phyloP scores from a whole-genome alignment of 2,797 vertebrate genomes.

The Mormyrops attenuatus region DNA sequence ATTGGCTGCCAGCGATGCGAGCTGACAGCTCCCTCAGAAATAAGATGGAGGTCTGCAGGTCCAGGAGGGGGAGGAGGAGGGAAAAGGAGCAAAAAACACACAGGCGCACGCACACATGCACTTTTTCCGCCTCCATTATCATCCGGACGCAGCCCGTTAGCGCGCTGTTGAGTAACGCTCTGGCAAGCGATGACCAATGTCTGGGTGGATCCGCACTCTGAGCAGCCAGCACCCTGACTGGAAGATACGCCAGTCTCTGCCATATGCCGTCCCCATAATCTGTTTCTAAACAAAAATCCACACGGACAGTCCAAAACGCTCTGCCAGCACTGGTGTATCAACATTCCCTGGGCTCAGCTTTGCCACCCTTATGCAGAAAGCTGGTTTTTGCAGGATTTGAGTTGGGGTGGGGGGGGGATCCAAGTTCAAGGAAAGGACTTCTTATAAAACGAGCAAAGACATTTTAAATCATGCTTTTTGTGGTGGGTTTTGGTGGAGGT shows the following conservation, averaged over 20 bases:
- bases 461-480: background rate
- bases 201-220: constrained; percentile 29
- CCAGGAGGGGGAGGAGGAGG: constrained; percentile 29
- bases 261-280: constrained; percentile 63
- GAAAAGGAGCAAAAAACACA: constrained; percentile 30
- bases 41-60: constrained; percentile 50
- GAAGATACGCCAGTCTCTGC: constrained; percentile 53
- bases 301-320: constrained; percentile 57
- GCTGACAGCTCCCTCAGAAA: constrained; percentile 69
- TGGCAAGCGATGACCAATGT: constrained; percentile 35
- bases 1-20: constrained; percentile 73
- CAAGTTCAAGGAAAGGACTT: background rate
- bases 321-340: constrained; percentile 54
- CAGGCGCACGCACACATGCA: background rate
- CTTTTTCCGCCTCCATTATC: constrained; percentile 51
- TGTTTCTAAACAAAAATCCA: constrained; percentile 58
- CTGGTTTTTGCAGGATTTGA: background rate
- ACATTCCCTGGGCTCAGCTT: constrained; percentile 46
- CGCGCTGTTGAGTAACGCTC: constrained; percentile 40
- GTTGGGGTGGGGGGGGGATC: background rate
- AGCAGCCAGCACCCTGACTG: constrained; percentile 42
- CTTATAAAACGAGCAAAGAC: background rate
- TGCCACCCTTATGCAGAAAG: constrained; percentile 13
- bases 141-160: constrained; percentile 51
- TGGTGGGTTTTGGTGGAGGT: background rate